Base-by-base conservation (phyloP, 1,140 invertebrate genomes). In the Bradysia coprophila region DNA sequence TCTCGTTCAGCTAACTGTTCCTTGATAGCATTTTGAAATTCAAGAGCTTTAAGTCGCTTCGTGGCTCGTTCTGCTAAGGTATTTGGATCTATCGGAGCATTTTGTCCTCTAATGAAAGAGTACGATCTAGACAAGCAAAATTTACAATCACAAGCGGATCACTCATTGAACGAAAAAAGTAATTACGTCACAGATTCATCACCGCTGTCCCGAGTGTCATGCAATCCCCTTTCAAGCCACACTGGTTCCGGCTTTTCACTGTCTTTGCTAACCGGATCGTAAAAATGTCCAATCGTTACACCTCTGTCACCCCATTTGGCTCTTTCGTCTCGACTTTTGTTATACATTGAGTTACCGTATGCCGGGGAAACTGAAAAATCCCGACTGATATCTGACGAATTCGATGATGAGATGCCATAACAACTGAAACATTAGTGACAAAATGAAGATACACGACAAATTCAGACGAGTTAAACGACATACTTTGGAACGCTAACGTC, bases 1-100 rank as follows among this genome's bases (percentile, higher is more conserved):
- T 79, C 73, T 13, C 69, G 61, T 49, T 78, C 76, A 45, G 76
- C 73, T 3, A 79, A 55, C 48, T 81, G 78, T 48, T 73, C 63
- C 41, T 73, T 70, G 28, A 81, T 77, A 2, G 74, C 76, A 43
- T 68, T 69, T 46, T 80, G 77, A 38, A 76, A 69, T 47, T 76
- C 73, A 13, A 74, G 45, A 5, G 76, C 76, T 51, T 73, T 71
- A 38, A 73, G 71, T 20, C 76, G 55, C 46, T 66, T 72, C 41
- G 63, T 55, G 50, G 78, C 75, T 33, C 73, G 61, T 52, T 78
- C 73, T 4, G 71, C 69, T 18, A 75, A 49, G 28, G 71, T 65
- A 3, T 68, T 61, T 0, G 71, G 63, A 45, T 78, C 74, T 2
- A 76, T 48, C 2, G 71, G 73, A 8, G 71, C 66, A 52, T 78